Percentiles rank a stretch among this genome's conserved stretches.
Conservation (phyloP, 2,113 vertebrate species). For the Neomonachus schauinslandi region DNA sequence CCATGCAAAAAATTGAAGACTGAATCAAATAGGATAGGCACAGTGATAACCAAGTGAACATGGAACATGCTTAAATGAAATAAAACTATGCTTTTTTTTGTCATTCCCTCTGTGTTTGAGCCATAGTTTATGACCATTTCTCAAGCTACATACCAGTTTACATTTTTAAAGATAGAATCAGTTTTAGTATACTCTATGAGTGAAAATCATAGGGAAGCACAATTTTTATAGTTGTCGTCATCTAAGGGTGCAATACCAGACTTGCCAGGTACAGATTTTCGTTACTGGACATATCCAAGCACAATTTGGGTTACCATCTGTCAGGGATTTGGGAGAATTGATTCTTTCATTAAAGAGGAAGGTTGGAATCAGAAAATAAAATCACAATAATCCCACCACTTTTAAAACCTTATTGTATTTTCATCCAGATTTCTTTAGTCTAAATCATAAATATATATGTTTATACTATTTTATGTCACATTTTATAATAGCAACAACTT, state of each 20-base stretch:
- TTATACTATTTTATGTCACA: neutral
- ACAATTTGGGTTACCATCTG: constrained; percentile 81
- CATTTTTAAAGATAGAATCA: neutral
- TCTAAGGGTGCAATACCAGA: neutral
- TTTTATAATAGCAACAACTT: neutral
- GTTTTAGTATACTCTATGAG: neutral
- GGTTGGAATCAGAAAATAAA: constrained; percentile 33
- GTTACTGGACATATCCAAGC: constrained; percentile 62
- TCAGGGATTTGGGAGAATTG: constrained; percentile 60
- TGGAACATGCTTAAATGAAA: neutral
- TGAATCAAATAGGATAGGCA: neutral
- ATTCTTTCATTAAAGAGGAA: constrained; percentile 52
- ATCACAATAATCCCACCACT: neutral
- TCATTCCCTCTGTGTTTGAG: neutral
- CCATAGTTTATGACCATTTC: neutral
- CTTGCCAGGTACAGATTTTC: constrained; percentile 72
- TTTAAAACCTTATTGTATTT: constrained; percentile 4
- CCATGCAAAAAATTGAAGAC: neutral
- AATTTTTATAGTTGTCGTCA: neutral
- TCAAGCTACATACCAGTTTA: neutral
- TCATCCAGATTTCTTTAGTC: neutral
- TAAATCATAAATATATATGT: neutral
- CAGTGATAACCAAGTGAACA: neutral
- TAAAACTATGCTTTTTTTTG: neutral
- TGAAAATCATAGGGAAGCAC: neutral